These are phyloP conservation scores for Mythimna albipuncta DNA, from an alignment of 2,888 invertebrate species.

Conservation along the genomic window DNA sequence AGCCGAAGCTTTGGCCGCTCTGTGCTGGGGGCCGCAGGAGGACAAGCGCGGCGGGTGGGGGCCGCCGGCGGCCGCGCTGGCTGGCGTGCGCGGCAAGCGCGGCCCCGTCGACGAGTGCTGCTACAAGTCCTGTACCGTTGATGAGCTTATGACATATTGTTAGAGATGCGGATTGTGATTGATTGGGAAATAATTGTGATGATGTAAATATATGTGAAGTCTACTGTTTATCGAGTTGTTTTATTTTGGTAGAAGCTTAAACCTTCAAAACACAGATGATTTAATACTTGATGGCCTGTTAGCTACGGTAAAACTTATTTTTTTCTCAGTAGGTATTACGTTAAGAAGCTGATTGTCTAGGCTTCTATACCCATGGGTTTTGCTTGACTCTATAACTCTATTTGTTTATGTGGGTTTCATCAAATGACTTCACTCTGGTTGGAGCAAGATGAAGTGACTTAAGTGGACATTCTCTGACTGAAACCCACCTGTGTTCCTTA, in stretches of 20 bases:
- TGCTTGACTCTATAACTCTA: too few species aligned
- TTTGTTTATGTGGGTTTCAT: too few species aligned
- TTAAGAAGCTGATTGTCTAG: too few species aligned
- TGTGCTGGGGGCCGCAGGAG: constrained; percentile 42
- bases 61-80: constrained; percentile 21
- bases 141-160: constrained; percentile 65
- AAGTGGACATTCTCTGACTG: too few species aligned
- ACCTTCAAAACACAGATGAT: not conserved
- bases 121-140: constrained; percentile 65
- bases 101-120: constrained; percentile 70
- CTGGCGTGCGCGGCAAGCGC: constrained; percentile 56
- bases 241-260: not conserved
- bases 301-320: too few species aligned
- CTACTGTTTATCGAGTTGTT: not conserved
- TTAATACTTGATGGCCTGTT: not conserved
- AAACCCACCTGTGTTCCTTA: too few species aligned
- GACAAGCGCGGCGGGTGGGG: constrained; percentile 44
- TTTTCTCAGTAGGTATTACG: too few species aligned
- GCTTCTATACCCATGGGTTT: too few species aligned
- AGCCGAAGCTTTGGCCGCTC: constrained; percentile 21
- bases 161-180: constrained; percentile 17
- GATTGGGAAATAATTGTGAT: constrained; percentile 14
- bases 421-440: too few species aligned
- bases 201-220: constrained; percentile 28
- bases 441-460: too few species aligned